Evolutionary conservation across 2,797 vertebrate genomes (phyloP).

Genomic region (Gymnothorax javanicus): DNA sequence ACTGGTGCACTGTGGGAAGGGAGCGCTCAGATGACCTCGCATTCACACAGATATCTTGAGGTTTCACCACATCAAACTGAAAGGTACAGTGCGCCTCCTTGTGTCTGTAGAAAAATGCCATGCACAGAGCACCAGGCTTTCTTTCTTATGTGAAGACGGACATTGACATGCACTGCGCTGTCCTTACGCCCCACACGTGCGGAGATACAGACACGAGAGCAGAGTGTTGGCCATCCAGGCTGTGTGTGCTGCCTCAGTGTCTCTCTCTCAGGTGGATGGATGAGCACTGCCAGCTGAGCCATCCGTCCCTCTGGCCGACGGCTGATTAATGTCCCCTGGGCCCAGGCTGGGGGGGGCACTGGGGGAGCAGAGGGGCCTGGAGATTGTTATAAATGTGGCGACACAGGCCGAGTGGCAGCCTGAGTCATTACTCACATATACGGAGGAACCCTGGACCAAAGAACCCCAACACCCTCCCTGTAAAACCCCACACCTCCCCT

Average conservation of each 20-base stretch:
- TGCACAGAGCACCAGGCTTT: neutral
- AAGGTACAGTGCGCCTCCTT: neutral
- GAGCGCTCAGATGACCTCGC: neutral
- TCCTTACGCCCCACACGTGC: neutral
- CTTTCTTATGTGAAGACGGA: neutral
- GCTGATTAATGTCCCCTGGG: conserved; percentile 85
- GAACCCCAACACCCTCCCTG: conserved; percentile 56
- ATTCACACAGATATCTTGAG: neutral
- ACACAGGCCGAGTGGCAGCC: conserved; percentile 83
- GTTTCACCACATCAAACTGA: neutral
- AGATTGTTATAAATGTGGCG: conserved; percentile 98
- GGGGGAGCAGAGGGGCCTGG: conserved; percentile 74
- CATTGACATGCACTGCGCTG: neutral
- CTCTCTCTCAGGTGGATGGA: conserved; percentile 70
- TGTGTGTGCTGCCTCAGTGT: conserved; percentile 26
- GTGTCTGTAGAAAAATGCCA: conserved; percentile 7
- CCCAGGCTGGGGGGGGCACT: conserved; percentile 56
- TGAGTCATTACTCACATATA: conserved; percentile 96
- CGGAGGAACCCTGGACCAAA: conserved; percentile 70
- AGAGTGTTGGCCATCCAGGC: conserved; percentile 30
- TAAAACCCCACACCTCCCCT: conserved; percentile 24
- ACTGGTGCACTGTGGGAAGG: neutral
- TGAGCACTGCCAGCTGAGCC: conserved; percentile 56
- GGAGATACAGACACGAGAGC: conserved; percentile 7
- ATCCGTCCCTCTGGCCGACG: conserved; percentile 74